phyloP scores from a whole-genome alignment of 1,140 invertebrate genomes.

The Diorhabda sublineata region DNA sequence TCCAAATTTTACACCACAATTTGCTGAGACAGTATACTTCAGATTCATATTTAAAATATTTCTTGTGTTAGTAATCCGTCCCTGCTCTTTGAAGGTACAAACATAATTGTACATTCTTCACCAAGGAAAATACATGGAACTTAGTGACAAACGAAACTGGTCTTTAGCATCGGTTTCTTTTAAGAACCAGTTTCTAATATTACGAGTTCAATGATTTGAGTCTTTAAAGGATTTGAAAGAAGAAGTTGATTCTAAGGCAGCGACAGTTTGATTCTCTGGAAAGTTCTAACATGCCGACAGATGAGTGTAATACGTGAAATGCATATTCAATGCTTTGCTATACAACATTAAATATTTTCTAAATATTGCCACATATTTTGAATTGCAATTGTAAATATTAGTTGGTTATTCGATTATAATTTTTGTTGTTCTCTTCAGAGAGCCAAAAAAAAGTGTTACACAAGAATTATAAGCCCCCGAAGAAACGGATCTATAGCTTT shows the following conservation, averaged over 20 bases:
- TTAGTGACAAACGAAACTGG: not conserved
- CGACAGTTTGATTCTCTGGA: not conserved
- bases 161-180: not conserved
- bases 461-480: too few species aligned
- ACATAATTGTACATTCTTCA: not conserved
- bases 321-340: not conserved
- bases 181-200: not conserved
- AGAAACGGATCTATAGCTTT: too few species aligned
- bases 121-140: not conserved
- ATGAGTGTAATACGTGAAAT: not conserved
- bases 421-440: too few species aligned
- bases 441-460: too few species aligned
- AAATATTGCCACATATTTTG: too few species aligned
- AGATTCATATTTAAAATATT: too few species aligned
- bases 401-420: too few species aligned
- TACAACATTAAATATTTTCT: not conserved
- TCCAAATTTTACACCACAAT: too few species aligned
- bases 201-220: not conserved
- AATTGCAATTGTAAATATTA: too few species aligned
- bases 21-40: too few species aligned
- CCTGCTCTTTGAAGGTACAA: not conserved
- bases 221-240: not conserved
- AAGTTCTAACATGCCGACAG: not conserved
- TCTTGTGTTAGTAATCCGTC: too few species aligned
- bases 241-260: not conserved